Base-by-base conservation (phyloP, 1,140 invertebrate species). In the Drosophila bocki region DNA sequence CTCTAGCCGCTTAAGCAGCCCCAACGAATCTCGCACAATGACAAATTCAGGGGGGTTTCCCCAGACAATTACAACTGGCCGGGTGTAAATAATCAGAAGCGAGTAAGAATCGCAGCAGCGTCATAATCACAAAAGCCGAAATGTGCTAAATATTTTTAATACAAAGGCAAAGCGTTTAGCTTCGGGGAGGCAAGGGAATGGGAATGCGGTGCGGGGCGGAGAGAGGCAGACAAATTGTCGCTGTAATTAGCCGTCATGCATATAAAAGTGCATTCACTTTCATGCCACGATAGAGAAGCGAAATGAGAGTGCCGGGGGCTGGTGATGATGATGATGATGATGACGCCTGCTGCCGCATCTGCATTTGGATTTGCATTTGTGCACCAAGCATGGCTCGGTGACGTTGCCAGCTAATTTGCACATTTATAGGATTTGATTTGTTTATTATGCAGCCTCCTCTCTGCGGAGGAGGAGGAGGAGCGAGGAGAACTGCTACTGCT, bases 181-280 rank as follows among this genome's bases (percentile, higher is more conserved):
- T 77, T 61, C 50, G 63, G 68, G 83, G 68, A 78, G 60, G 53
- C 45, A 48, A 17, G 75, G 29, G 58, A 56, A 51, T 62, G 56
- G 57, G 13, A 15, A 50, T 32, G 26, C 3, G 41, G 6, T 32
- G 26, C n/a, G 15, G 48, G 15, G 12, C 11, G 15, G 48, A 50
- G 74, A 78, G 81, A 58, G 71, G 82, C 75, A 80, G 80, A 88
- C 80, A 86, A 86, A 86, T 82, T 87, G 83, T 80, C 83, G 80
- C 84, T 84, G 83, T 87, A 87, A 87, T 87, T 87, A 87, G 83
- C 83, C 63, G 61, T 70, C 80, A 87, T 87, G 83, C 80, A 87
- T 88, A 87, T 88, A 88, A 88, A 88, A 87, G 80, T 87, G 84
- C 83, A 87, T 87, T 87, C 83, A 88, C 83, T 87, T 87, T 87